Evolutionary conservation across 2,113 vertebrate genomes (phyloP), one percentile per base, ranked within the genome.

Genomic region (Halcyon malimbica): DNA sequence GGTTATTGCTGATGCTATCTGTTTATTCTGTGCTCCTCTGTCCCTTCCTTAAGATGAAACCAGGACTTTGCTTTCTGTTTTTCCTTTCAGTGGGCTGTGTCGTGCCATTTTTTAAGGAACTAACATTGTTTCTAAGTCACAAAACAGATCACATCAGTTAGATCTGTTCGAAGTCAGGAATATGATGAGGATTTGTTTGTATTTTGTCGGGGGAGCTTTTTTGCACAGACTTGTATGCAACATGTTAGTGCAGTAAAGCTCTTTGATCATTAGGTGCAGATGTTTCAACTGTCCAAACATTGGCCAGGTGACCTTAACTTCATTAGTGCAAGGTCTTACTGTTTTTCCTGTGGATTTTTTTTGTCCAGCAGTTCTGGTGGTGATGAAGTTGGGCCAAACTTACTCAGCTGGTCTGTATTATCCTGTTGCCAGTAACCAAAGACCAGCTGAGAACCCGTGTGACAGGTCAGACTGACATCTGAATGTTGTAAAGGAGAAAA

Each of bases 381-480:
- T 51, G 48, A 31, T 81, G 90, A 96, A 87, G 21, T 79, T 82
- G 74, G 62, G 86, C 92, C 90, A 94, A 33, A 59, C 26, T 71
- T 89, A 51, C 1, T 96, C 95, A 94, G 86, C 89, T 96, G 92
- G 39, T 95, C 74, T 87, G 70, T 80, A 26, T 93, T 94, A 93
- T 74, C 70, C 39, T 62, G 8, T 69, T 94, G 83, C 87, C 89
- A 89, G 67, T 79, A 95, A 87, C 62, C 65, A 60, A 64, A 91
- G 74, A 87, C 74, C 94, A 95, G 83, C 86, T 93, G 91, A 95
- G 81, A 94, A 79, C 65, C 50, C 87, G 87, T 88, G 59, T 93
- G 74, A 84, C 19, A 44, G 95, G 94, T 96, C 96, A 95, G 89
- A 83, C 87, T 96, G 96, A 97, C 93, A 95, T 92, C 44, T 67